Conservation (phyloP, 2,113 vertebrate genomes). For the Microcebus tavaratra region DNA sequence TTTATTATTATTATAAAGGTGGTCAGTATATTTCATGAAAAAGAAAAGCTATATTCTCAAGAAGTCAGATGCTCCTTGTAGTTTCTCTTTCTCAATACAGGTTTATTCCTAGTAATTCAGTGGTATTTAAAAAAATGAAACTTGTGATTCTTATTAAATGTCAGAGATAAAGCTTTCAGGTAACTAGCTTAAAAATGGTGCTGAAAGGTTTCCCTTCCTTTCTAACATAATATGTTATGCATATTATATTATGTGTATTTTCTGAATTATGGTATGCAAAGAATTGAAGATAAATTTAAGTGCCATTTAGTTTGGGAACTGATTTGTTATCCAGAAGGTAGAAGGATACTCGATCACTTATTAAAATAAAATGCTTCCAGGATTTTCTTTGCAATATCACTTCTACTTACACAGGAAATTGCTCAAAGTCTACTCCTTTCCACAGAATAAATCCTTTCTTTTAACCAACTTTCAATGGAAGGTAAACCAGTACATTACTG, state of each 20-base stretch:
- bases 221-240: neutral
- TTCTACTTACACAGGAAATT: neutral
- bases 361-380: neutral
- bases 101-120: neutral
- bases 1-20: neutral
- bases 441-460: neutral
- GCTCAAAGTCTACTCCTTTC: neutral
- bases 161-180: neutral
- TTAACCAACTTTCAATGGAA: neutral
- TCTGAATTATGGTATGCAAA: constrained; percentile 14
- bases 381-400: neutral
- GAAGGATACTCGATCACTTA: neutral
- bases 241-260: neutral
- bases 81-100: neutral
- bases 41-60: neutral
- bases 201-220: neutral
- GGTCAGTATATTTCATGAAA: neutral
- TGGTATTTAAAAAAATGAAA: neutral
- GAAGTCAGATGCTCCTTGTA: neutral
- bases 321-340: neutral
- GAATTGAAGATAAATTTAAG: constrained; percentile 11
- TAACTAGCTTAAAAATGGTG: neutral
- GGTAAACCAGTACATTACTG: neutral
- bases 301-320: neutral
- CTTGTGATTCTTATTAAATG: neutral